A percentile compares a stretch with the other conserved stretches of the same genome.
phyloP scores from a whole-genome alignment of 2,113 vertebrate species.

The Narcine bancroftii region DNA sequence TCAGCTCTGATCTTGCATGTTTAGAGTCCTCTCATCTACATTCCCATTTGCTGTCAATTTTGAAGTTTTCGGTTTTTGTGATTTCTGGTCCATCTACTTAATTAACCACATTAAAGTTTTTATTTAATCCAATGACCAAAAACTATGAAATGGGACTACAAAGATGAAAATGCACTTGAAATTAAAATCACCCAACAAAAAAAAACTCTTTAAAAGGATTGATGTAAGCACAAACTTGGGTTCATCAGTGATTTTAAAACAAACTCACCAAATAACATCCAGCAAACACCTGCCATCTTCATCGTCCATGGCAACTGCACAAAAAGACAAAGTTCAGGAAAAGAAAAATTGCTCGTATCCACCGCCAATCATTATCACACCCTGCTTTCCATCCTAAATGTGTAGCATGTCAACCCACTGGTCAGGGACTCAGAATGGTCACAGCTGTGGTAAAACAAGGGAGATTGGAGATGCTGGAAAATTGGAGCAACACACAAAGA shows the following conservation, averaged over 20 bases:
- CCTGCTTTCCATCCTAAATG: not conserved
- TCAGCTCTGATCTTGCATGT: too few relatives aligned
- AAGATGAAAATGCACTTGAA: not conserved
- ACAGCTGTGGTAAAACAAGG: too few relatives aligned
- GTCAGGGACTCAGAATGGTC: not conserved
- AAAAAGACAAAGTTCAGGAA: not conserved
- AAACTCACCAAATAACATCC: conserved; percentile 68
- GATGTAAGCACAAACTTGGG: not conserved
- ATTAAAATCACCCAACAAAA: not conserved
- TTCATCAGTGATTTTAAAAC: not conserved
- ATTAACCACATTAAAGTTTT: not conserved
- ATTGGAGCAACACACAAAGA: too few relatives aligned
- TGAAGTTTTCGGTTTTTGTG: too few relatives aligned
- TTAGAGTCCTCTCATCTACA: too few relatives aligned
- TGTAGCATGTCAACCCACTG: not conserved
- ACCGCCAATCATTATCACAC: not conserved
- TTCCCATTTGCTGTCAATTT: too few relatives aligned
- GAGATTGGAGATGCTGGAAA: too few relatives aligned
- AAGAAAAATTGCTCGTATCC: not conserved
- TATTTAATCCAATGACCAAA: not conserved
- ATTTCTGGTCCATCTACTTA: not conserved
- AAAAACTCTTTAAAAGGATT: not conserved
- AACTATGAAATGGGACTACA: not conserved
- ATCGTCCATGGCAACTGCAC: conserved; percentile 69
- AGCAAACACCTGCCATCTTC: conserved; percentile 72